phyloP scores from a whole-genome alignment of 2,888 invertebrate genomes.

The Zaprionus bogoriensis region DNA sequence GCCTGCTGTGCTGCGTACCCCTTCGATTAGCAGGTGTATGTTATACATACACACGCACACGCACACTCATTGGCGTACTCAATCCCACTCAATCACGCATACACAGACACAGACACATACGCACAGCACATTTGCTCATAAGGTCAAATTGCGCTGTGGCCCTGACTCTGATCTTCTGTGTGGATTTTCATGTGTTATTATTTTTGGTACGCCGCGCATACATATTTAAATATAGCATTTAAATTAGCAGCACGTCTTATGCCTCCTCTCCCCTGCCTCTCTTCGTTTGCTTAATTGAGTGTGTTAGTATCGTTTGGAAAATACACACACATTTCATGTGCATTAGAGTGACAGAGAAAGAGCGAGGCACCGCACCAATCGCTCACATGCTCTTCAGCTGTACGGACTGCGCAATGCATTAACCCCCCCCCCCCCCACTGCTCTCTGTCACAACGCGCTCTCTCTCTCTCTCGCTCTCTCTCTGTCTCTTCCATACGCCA shows the following conservation, averaged over 20 bases:
- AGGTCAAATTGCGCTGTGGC: slow-evolving; percentile 65
- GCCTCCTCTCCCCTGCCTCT: background rate
- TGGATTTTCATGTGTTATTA: slow-evolving; percentile 53
- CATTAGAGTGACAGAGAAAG: slow-evolving; percentile 11
- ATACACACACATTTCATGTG: slow-evolving; percentile 41
- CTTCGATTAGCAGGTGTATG: slow-evolving; percentile 1
- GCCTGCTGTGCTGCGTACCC: background rate
- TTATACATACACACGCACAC: slow-evolving; percentile 1
- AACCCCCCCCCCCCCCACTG: background rate
- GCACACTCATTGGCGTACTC: background rate
- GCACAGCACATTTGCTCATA: slow-evolving; percentile 44
- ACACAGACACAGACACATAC: slow-evolving; percentile 9
- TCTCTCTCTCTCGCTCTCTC: slow-evolving; percentile 2
- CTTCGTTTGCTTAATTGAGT: slow-evolving; percentile 25
- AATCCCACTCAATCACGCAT: slow-evolving; percentile 1
- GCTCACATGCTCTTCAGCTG: slow-evolving; percentile 39
- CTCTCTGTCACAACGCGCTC: no score
- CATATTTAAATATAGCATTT: slow-evolving; percentile 48
- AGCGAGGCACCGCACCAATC: slow-evolving; percentile 12
- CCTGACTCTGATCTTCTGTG: slow-evolving; percentile 80
- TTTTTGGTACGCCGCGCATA: slow-evolving; percentile 34
- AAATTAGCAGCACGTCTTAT: slow-evolving; percentile 53
- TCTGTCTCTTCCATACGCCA: slow-evolving; percentile 22
- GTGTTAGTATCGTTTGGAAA: slow-evolving; percentile 38
- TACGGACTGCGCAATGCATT: slow-evolving; percentile 42